Conservation (phyloP, 2,113 vertebrate genomes). For the Gorilla gorilla region DNA sequence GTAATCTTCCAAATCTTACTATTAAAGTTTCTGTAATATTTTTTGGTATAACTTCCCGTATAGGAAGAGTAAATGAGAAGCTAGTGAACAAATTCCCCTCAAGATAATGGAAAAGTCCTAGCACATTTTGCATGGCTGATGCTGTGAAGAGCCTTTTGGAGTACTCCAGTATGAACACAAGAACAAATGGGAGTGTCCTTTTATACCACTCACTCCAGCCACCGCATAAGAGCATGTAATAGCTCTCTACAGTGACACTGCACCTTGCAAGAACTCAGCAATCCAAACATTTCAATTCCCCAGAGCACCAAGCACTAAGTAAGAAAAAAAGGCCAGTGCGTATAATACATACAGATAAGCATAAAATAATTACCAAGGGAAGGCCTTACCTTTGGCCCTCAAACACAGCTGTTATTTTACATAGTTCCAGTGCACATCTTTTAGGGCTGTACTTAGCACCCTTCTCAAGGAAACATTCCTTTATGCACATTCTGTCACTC, state of each 20-base stretch:
- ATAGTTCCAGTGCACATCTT: neutral
- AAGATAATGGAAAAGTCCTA: neutral
- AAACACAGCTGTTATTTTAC: neutral
- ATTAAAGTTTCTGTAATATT: neutral
- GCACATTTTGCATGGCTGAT: neutral
- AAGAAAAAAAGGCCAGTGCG: neutral
- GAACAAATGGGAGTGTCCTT: neutral
- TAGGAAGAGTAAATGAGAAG: neutral
- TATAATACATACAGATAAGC: neutral
- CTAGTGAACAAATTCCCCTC: neutral
- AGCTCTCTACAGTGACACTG: neutral
- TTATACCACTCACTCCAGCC: neutral
- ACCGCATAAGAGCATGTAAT: neutral
- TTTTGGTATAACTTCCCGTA: conserved; percentile 7
- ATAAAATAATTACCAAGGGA: neutral
- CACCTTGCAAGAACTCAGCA: neutral
- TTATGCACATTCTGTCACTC: neutral
- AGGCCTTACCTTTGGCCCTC: neutral
- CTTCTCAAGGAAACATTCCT: neutral
- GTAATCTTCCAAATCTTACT: neutral
- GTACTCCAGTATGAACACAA: neutral
- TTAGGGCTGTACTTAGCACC: neutral
- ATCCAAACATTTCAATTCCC: neutral
- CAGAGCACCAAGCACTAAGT: neutral
- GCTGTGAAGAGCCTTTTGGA: neutral